Percentiles rank a stretch among this genome's conserved stretches.
Conservation (phyloP, 1,140 invertebrate genomes). For the Trypoxylus dichotomus region DNA sequence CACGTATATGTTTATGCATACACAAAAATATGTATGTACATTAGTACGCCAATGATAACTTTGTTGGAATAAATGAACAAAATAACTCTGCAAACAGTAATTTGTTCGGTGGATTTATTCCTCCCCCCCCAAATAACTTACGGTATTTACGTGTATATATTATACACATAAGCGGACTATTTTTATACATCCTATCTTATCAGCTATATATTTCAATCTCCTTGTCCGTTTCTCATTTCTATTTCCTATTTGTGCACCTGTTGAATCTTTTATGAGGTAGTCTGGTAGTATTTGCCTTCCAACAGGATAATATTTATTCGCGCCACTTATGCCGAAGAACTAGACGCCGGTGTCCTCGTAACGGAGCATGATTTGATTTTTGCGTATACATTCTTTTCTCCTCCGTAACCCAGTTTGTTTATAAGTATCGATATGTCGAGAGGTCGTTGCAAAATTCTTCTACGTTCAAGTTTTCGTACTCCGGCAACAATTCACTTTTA, state of each 20-base stretch:
- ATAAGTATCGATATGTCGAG: too few species aligned
- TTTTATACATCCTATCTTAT: not conserved
- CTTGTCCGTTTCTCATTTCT: not conserved
- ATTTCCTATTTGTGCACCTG: too few species aligned
- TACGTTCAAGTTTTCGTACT: not conserved
- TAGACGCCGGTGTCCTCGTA: too few species aligned
- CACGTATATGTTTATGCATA: not conserved
- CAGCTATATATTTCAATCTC: not conserved
- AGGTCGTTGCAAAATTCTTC: not conserved
- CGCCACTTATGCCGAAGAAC: too few species aligned
- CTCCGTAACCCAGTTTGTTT: too few species aligned
- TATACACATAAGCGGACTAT: not conserved
- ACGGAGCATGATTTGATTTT: too few species aligned
- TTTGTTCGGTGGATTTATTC: not conserved
- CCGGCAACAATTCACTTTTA: not conserved
- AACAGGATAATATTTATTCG: too few species aligned
- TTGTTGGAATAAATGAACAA: not conserved
- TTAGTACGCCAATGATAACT: not conserved
- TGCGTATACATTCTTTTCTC: too few species aligned
- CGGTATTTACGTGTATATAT: not conserved
- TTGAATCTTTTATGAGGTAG: too few species aligned
- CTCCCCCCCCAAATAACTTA: too few species aligned
- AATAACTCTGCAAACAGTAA: not conserved
- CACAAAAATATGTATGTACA: not conserved
- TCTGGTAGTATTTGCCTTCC: too few species aligned